Percentiles rank a stretch among this genome's conserved stretches.
These are phyloP conservation scores for Leucosticte australis DNA, from an alignment of 2,113 vertebrate genomes.

Conservation along the genomic window DNA sequence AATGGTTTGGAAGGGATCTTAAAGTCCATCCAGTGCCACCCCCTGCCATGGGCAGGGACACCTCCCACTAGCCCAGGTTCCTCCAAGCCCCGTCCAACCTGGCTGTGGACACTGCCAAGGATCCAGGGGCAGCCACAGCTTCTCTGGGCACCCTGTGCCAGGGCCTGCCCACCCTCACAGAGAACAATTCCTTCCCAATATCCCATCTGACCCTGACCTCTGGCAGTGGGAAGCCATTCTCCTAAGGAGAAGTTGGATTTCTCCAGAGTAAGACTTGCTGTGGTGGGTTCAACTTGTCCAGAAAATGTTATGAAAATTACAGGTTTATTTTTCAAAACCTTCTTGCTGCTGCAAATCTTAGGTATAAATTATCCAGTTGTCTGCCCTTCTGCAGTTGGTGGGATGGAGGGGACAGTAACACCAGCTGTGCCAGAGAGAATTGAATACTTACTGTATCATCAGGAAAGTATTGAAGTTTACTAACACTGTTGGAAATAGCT, in stretches of 20 bases:
- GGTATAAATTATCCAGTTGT: neutral
- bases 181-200: fast-evolving
- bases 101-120: neutral
- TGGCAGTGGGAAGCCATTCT: neutral
- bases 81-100: fast-evolving
- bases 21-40: neutral
- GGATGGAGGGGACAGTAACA: neutral
- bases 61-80: fast-evolving
- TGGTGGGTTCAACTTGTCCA: neutral
- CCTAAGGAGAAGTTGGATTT: neutral
- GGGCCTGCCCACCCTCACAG: fast-evolving
- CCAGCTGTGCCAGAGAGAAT: neutral
- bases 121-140: neutral
- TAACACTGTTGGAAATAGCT: neutral
- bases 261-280: neutral
- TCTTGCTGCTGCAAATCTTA: neutral
- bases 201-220: neutral
- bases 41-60: neutral
- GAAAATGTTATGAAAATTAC: neutral
- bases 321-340: neutral
- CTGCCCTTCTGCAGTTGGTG: neutral
- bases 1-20: neutral
- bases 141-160: neutral
- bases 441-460: neutral
- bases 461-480: neutral